phyloP scores from a whole-genome alignment of 2,888 invertebrate species.

The Escarpia spicata region DNA sequence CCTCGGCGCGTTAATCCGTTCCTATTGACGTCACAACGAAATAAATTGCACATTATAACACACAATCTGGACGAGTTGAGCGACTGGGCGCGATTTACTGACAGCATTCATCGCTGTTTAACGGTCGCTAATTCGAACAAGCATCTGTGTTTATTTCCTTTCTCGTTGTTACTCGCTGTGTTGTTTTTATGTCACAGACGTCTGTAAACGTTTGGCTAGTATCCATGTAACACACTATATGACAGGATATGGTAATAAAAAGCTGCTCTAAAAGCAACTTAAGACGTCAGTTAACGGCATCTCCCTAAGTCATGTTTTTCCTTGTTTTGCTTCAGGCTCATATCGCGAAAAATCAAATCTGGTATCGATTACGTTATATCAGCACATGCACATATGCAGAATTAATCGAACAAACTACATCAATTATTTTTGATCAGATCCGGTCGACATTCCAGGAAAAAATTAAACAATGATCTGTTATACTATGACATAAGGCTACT shows the following conservation, averaged over 20 bases:
- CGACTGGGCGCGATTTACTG: neutral
- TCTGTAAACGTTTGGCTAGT: neutral
- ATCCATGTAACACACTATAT: neutral
- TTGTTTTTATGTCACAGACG: neutral
- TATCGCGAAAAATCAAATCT: no score
- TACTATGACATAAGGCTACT: no score
- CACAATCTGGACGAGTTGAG: neutral
- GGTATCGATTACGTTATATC: no score
- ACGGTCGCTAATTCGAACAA: neutral
- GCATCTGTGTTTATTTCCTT: conserved; percentile 11
- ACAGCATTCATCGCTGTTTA: neutral
- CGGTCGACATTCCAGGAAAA: no score
- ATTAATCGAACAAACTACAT: no score
- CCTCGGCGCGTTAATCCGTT: neutral
- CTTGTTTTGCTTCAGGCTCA: no score
- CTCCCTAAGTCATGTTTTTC: no score
- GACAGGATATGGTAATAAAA: neutral
- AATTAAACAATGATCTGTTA: no score
- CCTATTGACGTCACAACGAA: neutral
- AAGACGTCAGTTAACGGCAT: neutral
- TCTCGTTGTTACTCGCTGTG: neutral
- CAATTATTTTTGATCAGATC: no score
- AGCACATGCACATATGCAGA: no score
- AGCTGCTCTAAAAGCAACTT: neutral
- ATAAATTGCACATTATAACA: neutral